A percentile compares a stretch with the other conserved stretches of the same genome.
These are phyloP conservation scores for Anolis carolinensis DNA, from an alignment of 2,113 vertebrate species.

Conservation along the genomic window DNA sequence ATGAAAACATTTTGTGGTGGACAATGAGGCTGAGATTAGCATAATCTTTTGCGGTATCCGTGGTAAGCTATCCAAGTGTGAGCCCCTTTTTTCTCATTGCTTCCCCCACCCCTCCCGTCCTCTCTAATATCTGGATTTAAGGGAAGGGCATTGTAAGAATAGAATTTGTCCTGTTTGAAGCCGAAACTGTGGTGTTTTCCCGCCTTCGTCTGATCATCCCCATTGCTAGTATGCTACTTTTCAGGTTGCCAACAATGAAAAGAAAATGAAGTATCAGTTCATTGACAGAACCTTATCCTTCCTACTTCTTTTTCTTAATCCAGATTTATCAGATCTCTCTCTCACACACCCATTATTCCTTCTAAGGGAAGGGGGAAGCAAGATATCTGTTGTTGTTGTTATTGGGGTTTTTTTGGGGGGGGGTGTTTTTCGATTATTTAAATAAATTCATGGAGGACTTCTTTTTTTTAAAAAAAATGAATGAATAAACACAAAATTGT, in stretches of 20 bases:
- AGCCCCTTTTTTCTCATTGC: slow-evolving; percentile 84
- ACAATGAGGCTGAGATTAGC: slow-evolving; percentile 98
- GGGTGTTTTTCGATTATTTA: neutral
- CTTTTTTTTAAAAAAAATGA: neutral
- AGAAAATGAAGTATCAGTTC: slow-evolving; percentile 86
- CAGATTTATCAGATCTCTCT: slow-evolving; percentile 69
- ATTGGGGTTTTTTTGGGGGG: neutral
- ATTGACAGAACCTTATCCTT: slow-evolving; percentile 87
- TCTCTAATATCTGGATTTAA: slow-evolving; percentile 89
- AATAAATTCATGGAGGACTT: neutral
- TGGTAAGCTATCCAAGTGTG: slow-evolving; percentile 97
- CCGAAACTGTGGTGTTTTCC: slow-evolving; percentile 94
- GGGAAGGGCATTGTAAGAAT: slow-evolving; percentile 87
- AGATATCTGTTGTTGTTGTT: neutral
- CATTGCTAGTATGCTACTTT: slow-evolving; percentile 85
- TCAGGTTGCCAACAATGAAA: slow-evolving; percentile 86
- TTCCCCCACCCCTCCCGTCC: slow-evolving; percentile 51
- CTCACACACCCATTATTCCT: slow-evolving; percentile 42
- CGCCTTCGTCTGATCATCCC: slow-evolving; percentile 96
- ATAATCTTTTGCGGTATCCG: slow-evolving; percentile 99
- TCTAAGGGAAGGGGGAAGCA: slow-evolving; percentile 52
- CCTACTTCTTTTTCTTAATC: slow-evolving; percentile 84
- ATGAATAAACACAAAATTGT: neutral
- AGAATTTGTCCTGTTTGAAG: slow-evolving; percentile 87
- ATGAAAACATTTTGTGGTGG: slow-evolving; percentile 99